phyloP scores from a whole-genome alignment of 1,140 invertebrate genomes.

The Leptinotarsa lineolata region DNA sequence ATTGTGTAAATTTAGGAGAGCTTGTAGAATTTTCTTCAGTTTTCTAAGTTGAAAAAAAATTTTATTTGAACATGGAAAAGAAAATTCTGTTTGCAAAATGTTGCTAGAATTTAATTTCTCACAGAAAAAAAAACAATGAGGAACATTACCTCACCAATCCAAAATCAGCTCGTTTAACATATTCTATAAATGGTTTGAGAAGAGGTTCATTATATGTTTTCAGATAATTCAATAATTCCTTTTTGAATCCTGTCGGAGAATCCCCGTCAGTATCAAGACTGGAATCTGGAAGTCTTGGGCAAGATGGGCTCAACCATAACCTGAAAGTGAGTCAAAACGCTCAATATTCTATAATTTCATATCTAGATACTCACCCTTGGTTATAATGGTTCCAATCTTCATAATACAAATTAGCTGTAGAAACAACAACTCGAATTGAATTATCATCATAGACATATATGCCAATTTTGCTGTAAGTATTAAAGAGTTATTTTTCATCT shows the following conservation, averaged over 20 bases:
- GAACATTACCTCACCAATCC: slow-evolving; percentile 73
- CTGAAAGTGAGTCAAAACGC: slow-evolving; percentile 52
- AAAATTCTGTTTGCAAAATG: too few relatives aligned
- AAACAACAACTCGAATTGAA: slow-evolving; percentile 83
- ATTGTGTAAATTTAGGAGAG: too few relatives aligned
- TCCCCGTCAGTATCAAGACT: slow-evolving; percentile 70
- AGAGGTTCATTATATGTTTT: slow-evolving; percentile 70
- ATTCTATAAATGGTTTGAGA: slow-evolving; percentile 73
- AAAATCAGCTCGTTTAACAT: slow-evolving; percentile 78
- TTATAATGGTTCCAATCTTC: slow-evolving; percentile 94
- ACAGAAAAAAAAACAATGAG: too few relatives aligned
- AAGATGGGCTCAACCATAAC: slow-evolving; percentile 85
- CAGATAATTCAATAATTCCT: slow-evolving; percentile 82
- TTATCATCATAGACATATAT: slow-evolving; percentile 81
- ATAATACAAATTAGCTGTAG: slow-evolving; percentile 89
- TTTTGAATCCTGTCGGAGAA: slow-evolving; percentile 83
- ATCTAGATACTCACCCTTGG: slow-evolving; percentile 72
- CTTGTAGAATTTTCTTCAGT: too few relatives aligned
- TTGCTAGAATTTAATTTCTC: too few relatives aligned
- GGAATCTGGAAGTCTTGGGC: slow-evolving; percentile 64
- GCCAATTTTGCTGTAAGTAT: slow-evolving; percentile 79
- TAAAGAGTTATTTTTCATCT: not conserved
- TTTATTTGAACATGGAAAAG: too few relatives aligned
- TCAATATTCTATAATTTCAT: not conserved
- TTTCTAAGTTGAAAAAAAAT: too few relatives aligned